Evolutionary conservation across 2,888 invertebrate species (phyloP), one percentile per base, ranked within the genome.

Genomic region (Nebria salina): DNA sequence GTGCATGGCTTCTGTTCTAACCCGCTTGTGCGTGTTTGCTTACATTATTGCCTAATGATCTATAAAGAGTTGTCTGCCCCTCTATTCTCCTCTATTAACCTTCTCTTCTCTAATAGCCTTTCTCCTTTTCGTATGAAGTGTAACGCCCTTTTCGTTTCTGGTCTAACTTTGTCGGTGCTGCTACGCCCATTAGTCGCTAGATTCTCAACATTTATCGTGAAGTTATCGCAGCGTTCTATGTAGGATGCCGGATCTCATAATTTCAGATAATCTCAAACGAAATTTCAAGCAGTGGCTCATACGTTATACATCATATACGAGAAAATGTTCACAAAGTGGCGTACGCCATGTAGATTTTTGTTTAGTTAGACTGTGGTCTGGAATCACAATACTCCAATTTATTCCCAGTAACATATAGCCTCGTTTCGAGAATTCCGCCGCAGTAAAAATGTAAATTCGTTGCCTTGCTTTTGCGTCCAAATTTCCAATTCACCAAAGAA

Each of bases 71-170:
- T 54, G 54, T 54, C 54, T 54, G 8, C 8, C 13, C 20, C 68
- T 4, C 73, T 34, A 73, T 73, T 15, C 73, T 73, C 73, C 41
- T 73, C 43, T 73, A 20, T 26, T 42, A 34, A 34, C 43, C 34
- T 25, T 41, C 15, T 73, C 43, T 26, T 73, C 73, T 9, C 26
- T 73, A 9, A 43, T 9, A 11, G 26, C 26, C 26, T 72, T n/a
- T 54, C 54, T 54, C 54, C 8, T 6, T 26, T 6, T 42, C 15
- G 34, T 26, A n/a, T 13, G 26, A 8, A 72, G 6, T 26, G 26
- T n/a, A 9, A 42, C 9, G 15, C 72, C 20, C 68, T 68, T 25
- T 68, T 68, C 68, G 15, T 13, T 68, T 25, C 72, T 41, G n/a
- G 34, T 9, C 68, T 20, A 72, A 72, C 72, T 34, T 54, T 54